Conservation (phyloP, 2,797 vertebrate species). For the Chloroceryle amazona region DNA sequence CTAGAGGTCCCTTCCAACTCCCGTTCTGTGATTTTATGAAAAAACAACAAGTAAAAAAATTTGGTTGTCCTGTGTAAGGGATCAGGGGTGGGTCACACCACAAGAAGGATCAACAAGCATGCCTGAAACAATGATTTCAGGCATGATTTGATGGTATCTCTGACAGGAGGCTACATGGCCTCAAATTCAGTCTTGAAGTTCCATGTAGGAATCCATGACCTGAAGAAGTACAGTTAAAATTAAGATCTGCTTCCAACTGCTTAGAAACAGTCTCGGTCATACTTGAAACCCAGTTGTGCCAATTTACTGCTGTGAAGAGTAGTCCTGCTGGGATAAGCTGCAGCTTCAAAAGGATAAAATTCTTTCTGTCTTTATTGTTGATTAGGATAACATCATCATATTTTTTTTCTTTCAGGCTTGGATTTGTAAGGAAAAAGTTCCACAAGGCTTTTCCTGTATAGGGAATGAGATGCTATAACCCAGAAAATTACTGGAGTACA, state of each 20-base stretch:
- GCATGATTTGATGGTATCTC: not conserved
- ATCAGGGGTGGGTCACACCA: not conserved
- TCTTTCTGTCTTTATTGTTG: not conserved
- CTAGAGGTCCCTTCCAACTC: too few relatives aligned
- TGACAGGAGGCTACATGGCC: not conserved
- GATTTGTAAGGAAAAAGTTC: not conserved
- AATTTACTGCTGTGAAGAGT: not conserved
- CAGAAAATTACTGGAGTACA: not conserved
- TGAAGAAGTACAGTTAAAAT: not conserved
- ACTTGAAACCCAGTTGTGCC: not conserved
- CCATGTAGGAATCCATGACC: not conserved
- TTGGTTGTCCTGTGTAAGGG: not conserved
- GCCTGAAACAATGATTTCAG: not conserved
- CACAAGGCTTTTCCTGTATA: not conserved
- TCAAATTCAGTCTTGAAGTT: not conserved
- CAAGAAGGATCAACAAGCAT: not conserved
- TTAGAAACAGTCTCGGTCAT: not conserved
- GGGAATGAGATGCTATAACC: not conserved
- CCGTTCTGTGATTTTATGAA: too few relatives aligned
- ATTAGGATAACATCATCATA: not conserved
- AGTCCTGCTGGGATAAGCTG: not conserved
- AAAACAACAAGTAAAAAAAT: not conserved
- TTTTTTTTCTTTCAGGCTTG: not conserved
- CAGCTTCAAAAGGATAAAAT: not conserved
- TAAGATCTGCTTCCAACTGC: not conserved